Evolutionary conservation across 1,140 invertebrate genomes (phyloP), one percentile per base, ranked within the genome.

Genomic region (Mya arenaria): DNA sequence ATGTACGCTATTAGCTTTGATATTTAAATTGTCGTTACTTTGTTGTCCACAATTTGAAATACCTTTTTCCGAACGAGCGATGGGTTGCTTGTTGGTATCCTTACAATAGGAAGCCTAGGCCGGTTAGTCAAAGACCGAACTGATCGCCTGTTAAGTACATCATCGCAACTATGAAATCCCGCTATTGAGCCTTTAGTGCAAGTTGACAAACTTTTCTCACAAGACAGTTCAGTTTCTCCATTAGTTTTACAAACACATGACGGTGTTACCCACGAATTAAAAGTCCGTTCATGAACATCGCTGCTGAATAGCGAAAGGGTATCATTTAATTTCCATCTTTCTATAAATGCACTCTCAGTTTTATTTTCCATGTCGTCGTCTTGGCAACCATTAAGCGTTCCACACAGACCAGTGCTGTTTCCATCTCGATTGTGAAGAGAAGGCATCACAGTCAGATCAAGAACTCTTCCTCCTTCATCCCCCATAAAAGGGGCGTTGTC

Each of bases 81-180:
- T 1, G 25, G 48, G 25, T 52, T 52, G 19, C 25, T 2, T 52
- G 48, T 23, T 52, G 48, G 48, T 52, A 52, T 52, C 25, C 10
- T 17, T 1, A 77, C 60, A 13, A 62, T 4, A 10, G 58, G 58
- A 32, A 63, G 37, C 13, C n/a, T 65, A 19, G 41, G 37, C 2
- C 19, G n/a, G 3, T 32, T 41, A 23, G n/a, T 4, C 19, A 63
- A 17, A 25, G 72, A 75, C n/a, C 73, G 30, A 36, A 48, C 39
- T 0, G 73, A 48, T 19, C 73, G 58, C 28, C 60, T 34, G 15
- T 36, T 10, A 1, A 60, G 52, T 1, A 77, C 25, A 1, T 65
- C 73, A 48, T 55, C 25, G 39, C 73, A 77, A 34, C 73, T 77
- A n/a, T 65, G 73, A 44, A 44, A 28, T 19, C 73, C 73, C 13